Evolutionary conservation across 2,888 invertebrate species (phyloP).

Genomic region (Steinernema carpocapsae): DNA sequence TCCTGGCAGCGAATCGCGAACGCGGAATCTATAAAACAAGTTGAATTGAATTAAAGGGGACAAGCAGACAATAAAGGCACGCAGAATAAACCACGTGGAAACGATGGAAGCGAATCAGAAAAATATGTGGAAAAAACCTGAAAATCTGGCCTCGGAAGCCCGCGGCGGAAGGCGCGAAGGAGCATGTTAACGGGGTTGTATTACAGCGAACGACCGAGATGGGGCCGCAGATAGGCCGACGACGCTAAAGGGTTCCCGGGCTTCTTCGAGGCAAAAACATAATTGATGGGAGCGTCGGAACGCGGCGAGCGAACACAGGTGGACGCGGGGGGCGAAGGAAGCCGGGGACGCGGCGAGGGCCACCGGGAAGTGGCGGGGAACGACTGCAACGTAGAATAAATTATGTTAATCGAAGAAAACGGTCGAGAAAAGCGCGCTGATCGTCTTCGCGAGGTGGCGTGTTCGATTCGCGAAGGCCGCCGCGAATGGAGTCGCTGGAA

Average conservation of each 20-base stretch:
- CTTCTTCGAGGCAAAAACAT: slow-evolving; percentile 25
- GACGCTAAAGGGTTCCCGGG: slow-evolving; percentile 27
- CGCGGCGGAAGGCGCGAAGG: not conserved
- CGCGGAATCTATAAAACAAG: not conserved
- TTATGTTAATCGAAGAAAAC: slow-evolving; percentile 31
- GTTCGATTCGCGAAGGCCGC: slow-evolving; percentile 9
- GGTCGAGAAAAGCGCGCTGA: not conserved
- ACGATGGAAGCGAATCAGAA: too few species aligned
- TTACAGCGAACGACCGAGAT: slow-evolving; percentile 26
- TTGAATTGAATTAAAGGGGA: too few species aligned
- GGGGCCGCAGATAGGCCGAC: slow-evolving; percentile 15
- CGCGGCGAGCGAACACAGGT: slow-evolving; percentile 29
- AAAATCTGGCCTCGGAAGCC: not conserved
- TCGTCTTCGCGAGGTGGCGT: not conserved
- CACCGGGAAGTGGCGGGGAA: not conserved
- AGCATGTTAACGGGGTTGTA: slow-evolving; percentile 25
- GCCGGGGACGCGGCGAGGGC: not conserved
- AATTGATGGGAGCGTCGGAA: slow-evolving; percentile 25
- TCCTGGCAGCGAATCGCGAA: not conserved
- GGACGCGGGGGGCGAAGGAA: slow-evolving; percentile 2
- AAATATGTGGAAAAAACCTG: too few species aligned
- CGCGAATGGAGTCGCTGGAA: slow-evolving; percentile 18
- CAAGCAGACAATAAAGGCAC: too few species aligned
- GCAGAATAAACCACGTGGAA: too few species aligned
- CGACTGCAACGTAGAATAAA: not conserved